Conservation (phyloP, 2,797 vertebrate species). For the Malacoraja senta region DNA sequence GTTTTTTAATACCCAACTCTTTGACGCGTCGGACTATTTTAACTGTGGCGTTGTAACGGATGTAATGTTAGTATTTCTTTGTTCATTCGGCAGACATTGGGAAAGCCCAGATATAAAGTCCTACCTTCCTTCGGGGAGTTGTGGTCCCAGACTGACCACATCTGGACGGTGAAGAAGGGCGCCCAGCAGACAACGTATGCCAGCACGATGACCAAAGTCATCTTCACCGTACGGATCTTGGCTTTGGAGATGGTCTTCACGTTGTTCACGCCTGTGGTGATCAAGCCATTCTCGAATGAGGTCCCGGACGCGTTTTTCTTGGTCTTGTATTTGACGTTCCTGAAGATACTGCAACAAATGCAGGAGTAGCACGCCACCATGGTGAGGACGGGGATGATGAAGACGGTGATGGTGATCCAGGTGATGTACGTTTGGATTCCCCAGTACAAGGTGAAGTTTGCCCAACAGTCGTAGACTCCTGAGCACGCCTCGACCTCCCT, state of each 20-base stretch:
- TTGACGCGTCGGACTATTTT: neutral
- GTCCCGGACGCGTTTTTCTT: constrained; percentile 44
- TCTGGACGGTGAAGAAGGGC: constrained; percentile 87
- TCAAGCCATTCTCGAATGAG: constrained; percentile 57
- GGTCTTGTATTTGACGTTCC: constrained; percentile 76
- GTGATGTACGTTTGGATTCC: constrained; percentile 81
- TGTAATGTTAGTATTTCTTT: neutral
- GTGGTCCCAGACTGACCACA: constrained; percentile 92
- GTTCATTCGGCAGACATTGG: neutral
- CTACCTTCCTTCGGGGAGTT: constrained; percentile 73
- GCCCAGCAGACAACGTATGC: constrained; percentile 88
- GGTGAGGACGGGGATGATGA: constrained; percentile 75
- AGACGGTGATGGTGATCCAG: constrained; percentile 85
- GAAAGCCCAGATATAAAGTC: constrained; percentile 36
- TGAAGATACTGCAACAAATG: constrained; percentile 86
- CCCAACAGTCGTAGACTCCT: constrained; percentile 85
- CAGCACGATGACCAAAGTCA: constrained; percentile 93
- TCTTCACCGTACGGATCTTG: constrained; percentile 89
- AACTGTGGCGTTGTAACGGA: neutral
- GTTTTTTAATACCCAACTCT: neutral
- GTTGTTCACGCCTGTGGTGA: constrained; percentile 75
- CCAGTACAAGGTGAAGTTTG: constrained; percentile 80
- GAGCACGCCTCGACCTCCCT: constrained; percentile 77
- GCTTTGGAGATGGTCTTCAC: constrained; percentile 81
- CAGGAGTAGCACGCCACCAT: constrained; percentile 81